phyloP scores from a whole-genome alignment of 2,888 invertebrate genomes.

The Megaustenia siamemsis region DNA sequence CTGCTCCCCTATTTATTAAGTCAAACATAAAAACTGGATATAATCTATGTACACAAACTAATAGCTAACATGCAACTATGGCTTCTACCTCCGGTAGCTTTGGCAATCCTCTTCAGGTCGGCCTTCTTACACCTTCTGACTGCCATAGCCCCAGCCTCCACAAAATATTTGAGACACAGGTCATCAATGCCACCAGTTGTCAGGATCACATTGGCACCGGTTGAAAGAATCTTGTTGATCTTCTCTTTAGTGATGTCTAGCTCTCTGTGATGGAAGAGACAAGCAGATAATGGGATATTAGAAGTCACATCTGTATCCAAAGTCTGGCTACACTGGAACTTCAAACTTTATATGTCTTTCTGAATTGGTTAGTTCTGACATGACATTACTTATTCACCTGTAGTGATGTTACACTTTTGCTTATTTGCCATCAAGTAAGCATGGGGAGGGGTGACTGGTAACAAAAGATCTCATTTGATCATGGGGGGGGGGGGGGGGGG shows the following conservation, averaged over 20 bases:
- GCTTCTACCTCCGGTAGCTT: constrained; percentile 91
- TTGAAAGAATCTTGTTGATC: constrained; percentile 94
- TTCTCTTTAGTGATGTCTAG: constrained; percentile 98
- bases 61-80: background rate
- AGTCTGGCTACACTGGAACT: too few species aligned
- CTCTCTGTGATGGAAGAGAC: constrained; percentile 84
- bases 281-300: too few species aligned
- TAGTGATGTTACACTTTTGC: too few species aligned
- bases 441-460: too few species aligned
- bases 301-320: too few species aligned
- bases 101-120: constrained; percentile 98
- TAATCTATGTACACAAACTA: background rate
- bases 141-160: constrained; percentile 98
- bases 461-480: too few species aligned
- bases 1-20: background rate
- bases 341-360: too few species aligned
- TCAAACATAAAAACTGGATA: background rate
- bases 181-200: constrained; percentile 98
- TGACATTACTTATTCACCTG: too few species aligned
- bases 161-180: constrained; percentile 98
- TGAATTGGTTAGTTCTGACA: too few species aligned
- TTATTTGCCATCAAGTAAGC: too few species aligned
- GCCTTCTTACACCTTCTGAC: constrained; percentile 96
- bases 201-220: constrained; percentile 97
- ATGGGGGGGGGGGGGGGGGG: too few species aligned